phyloP scores from a whole-genome alignment of 1,140 invertebrate genomes.

The Heterodera carotae region DNA sequence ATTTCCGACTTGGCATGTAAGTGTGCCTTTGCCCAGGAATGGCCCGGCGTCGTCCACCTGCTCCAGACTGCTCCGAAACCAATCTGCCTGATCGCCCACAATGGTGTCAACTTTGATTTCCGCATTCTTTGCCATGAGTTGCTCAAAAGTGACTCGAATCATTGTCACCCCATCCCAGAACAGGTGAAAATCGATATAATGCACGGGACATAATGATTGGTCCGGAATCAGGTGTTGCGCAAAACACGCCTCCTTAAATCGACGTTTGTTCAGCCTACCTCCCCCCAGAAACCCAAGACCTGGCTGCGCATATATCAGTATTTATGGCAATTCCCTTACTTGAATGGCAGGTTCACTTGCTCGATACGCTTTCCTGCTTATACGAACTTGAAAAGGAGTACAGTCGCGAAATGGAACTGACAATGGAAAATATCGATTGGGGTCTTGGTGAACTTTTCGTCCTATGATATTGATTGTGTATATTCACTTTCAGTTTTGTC shows the following conservation, averaged over 20 bases:
- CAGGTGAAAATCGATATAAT: conserved; percentile 4
- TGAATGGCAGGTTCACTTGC: conserved; percentile 44
- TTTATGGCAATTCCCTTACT: too few species aligned
- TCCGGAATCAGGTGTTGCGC: too few species aligned
- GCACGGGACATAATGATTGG: background rate
- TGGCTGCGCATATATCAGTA: too few species aligned
- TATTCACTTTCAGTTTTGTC: conserved; percentile 35
- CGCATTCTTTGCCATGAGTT: conserved; percentile 48
- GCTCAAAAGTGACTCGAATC: conserved; percentile 25
- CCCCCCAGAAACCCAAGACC: too few species aligned
- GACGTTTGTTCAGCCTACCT: too few species aligned
- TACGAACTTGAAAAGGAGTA: conserved; percentile 43
- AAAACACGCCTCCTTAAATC: too few species aligned
- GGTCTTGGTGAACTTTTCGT: conserved; percentile 3
- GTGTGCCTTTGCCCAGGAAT: conserved; percentile 47
- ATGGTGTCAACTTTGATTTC: conserved; percentile 50
- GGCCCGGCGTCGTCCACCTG: conserved; percentile 49
- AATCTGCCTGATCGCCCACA: conserved; percentile 53
- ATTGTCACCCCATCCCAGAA: conserved; percentile 32
- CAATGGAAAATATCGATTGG: conserved; percentile 34
- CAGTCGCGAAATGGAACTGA: conserved; percentile 29
- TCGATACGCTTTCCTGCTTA: conserved; percentile 43
- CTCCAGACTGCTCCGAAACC: conserved; percentile 43
- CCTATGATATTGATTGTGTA: background rate
- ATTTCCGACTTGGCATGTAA: conserved; percentile 42